Conservation (phyloP, 2,113 vertebrate genomes). For the Melanerpes aurifrons region DNA sequence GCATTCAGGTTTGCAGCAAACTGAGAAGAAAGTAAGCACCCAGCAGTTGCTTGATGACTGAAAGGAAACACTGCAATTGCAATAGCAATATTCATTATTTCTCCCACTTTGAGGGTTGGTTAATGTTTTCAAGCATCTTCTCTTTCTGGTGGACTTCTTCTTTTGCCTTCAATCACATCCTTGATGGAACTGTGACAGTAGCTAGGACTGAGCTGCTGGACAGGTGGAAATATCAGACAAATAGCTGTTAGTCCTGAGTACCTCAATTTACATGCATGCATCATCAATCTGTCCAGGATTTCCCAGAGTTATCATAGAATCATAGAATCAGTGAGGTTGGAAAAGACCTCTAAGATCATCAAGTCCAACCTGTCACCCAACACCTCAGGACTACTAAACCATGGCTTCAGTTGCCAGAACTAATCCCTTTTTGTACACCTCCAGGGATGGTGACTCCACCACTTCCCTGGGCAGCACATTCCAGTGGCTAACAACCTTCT, state of each 20-base stretch:
- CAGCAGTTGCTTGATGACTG: background rate
- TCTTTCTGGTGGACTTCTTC: background rate
- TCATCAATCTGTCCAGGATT: background rate
- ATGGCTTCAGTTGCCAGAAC: too few relatives aligned
- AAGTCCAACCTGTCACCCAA: too few relatives aligned
- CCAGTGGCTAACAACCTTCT: too few relatives aligned
- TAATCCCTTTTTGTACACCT: too few relatives aligned
- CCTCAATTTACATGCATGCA: background rate
- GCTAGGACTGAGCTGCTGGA: background rate
- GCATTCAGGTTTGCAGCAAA: background rate
- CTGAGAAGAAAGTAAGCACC: background rate
- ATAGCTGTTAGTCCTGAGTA: background rate
- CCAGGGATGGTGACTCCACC: too few relatives aligned
- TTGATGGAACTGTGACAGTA: background rate
- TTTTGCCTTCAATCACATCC: accelerated
- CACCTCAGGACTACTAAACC: too few relatives aligned
- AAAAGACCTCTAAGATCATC: too few relatives aligned
- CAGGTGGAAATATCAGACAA: background rate
- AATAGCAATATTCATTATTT: background rate
- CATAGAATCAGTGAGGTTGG: too few relatives aligned
- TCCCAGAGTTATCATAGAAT: background rate
- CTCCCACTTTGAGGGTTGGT: background rate
- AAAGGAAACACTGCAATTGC: background rate
- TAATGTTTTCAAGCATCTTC: background rate
- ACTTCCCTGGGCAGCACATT: too few relatives aligned